Evolutionary conservation across 2,888 invertebrate genomes (phyloP).

Genomic region (Leucania comma): DNA sequence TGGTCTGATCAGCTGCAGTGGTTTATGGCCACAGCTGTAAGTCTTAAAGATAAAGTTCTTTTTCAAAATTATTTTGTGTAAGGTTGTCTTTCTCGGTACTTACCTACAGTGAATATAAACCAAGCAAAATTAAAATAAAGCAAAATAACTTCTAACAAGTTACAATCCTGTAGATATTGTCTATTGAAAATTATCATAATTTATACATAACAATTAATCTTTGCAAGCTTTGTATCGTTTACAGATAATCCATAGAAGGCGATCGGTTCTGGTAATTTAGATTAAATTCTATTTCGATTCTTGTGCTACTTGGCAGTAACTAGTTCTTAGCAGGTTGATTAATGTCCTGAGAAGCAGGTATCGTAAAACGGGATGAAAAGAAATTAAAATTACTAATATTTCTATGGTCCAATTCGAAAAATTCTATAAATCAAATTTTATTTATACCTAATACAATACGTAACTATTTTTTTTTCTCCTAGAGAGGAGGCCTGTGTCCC

Average conservation of each 20-base stretch:
- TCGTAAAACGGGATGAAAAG: background rate
- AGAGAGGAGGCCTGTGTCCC: too few species aligned
- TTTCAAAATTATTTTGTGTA: slow-evolving; percentile 12
- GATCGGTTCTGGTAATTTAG: slow-evolving; percentile 36
- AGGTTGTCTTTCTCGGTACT: too few species aligned
- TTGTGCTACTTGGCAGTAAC: background rate
- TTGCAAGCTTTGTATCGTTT: slow-evolving; percentile 39
- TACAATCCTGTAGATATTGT: slow-evolving; percentile 17
- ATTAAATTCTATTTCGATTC: slow-evolving; percentile 20
- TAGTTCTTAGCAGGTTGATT: background rate
- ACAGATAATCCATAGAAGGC: slow-evolving; percentile 48
- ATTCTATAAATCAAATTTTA: too few species aligned
- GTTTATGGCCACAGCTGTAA: slow-evolving; percentile 16
- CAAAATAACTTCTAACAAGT: slow-evolving; percentile 5
- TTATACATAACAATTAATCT: slow-evolving; percentile 43
- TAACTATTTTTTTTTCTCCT: too few species aligned
- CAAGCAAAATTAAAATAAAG: slow-evolving; percentile 15
- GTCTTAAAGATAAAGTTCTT: background rate
- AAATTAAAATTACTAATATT: background rate
- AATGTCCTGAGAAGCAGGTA: background rate
- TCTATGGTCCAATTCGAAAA: too few species aligned
- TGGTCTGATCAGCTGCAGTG: slow-evolving; percentile 30
- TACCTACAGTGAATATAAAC: background rate
- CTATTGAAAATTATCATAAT: slow-evolving; percentile 49
- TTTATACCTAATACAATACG: too few species aligned